phyloP scores from a whole-genome alignment of 2,888 invertebrate genomes.

The Sphaerophoria taeniata region DNA sequence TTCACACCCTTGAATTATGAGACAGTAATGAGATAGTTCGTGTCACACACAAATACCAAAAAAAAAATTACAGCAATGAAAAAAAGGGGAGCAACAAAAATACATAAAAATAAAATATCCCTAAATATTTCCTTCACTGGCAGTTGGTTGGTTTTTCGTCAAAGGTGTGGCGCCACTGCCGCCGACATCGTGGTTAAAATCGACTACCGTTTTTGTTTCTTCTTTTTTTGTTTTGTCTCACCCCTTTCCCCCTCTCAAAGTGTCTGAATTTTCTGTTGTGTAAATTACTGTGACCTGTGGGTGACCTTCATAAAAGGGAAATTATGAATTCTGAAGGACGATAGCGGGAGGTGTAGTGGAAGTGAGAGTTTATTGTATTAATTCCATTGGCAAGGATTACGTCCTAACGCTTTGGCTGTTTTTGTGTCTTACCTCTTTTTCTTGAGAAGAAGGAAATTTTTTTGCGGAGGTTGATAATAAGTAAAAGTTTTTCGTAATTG shows the following conservation, averaged over 20 bases:
- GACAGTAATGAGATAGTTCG: constrained; percentile 74
- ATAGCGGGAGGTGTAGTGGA: neutral
- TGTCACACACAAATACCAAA: constrained; percentile 42
- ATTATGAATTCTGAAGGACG: neutral
- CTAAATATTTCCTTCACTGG: constrained; percentile 58
- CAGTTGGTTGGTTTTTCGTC: constrained; percentile 3
- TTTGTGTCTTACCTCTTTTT: constrained; percentile 64
- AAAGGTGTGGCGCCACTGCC: constrained; percentile 53
- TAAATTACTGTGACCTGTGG: constrained; percentile 71
- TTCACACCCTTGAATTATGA: constrained; percentile 70
- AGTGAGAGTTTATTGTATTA: constrained; percentile 52
- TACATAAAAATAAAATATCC: constrained; percentile 54
- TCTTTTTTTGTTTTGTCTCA: neutral
- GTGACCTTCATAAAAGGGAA: constrained; percentile 64
- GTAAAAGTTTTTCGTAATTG: constrained; percentile 72
- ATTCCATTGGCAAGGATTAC: constrained; percentile 68
- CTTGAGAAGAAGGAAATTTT: constrained; percentile 2
- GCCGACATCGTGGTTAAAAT: constrained; percentile 33
- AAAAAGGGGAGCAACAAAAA: constrained; percentile 37
- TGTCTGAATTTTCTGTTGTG: constrained; percentile 13
- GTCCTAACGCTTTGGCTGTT: constrained; percentile 45
- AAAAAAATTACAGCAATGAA: constrained; percentile 17
- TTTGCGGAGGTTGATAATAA: constrained; percentile 43
- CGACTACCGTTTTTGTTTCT: constrained; percentile 24
- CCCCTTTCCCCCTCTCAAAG: neutral